Evolutionary conservation across 2,797 vertebrate genomes (phyloP).

Genomic region (Prionace glauca): DNA sequence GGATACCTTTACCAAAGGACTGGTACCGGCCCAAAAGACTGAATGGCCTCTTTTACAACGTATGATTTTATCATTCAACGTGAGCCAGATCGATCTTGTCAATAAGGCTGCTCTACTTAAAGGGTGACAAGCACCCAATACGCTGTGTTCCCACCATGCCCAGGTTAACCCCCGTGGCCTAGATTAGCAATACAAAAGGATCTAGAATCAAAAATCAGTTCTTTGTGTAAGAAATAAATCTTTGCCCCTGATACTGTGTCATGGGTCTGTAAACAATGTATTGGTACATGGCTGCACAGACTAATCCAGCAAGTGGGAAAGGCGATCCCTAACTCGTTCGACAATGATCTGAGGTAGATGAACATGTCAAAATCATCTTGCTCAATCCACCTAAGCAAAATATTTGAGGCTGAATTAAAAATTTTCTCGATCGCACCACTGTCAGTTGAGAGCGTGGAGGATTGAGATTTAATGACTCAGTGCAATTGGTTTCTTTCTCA

Average conservation of each 20-base stretch:
- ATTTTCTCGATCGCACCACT: neutral
- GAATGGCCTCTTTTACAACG: neutral
- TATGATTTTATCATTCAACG: neutral
- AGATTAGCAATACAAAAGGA: neutral
- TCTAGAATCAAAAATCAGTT: neutral
- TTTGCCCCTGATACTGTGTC: neutral
- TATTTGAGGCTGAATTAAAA: neutral
- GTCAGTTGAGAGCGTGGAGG: neutral
- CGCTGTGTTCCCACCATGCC: neutral
- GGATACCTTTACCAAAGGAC: neutral
- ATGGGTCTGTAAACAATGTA: neutral
- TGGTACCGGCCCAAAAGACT: neutral
- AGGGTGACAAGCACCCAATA: neutral
- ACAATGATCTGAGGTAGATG: neutral
- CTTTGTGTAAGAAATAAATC: neutral
- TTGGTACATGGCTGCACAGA: neutral
- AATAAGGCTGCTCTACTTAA: neutral
- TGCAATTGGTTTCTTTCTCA: neutral
- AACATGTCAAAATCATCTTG: neutral
- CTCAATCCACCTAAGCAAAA: neutral
- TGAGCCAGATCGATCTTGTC: neutral
- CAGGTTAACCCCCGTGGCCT: neutral
- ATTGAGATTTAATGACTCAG: slow-evolving; percentile 1
- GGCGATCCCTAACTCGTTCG: neutral
- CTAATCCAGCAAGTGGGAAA: neutral